A percentile compares a stretch with the other conserved stretches of the same genome.
phyloP scores from a whole-genome alignment of 2,888 invertebrate genomes.

The Mycogona germanica region DNA sequence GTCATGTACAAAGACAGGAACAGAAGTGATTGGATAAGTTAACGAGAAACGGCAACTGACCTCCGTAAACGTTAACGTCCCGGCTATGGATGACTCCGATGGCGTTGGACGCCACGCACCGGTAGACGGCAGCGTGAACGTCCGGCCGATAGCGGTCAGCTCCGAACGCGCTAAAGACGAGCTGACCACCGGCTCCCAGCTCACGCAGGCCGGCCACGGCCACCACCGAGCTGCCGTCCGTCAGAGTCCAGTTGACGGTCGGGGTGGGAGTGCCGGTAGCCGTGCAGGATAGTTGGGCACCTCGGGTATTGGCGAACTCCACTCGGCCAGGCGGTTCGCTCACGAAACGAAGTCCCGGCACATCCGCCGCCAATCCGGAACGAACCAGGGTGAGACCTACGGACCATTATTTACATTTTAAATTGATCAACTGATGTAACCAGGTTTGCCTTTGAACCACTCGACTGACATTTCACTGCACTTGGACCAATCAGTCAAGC shows the following conservation, averaged over 20 bases:
- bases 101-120: slow-evolving; percentile 3
- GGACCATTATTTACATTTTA: no score
- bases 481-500: no score
- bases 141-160: neutral
- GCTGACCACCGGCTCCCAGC: neutral
- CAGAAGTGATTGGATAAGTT: no score
- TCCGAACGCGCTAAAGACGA: neutral
- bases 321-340: slow-evolving; percentile 6
- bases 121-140: slow-evolving; percentile 5
- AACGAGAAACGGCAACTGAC: no score
- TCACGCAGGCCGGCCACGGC: slow-evolving; percentile 1
- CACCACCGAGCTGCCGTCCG: neutral
- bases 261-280: slow-evolving; percentile 2
- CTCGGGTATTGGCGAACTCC: slow-evolving; percentile 4
- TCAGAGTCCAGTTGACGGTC: neutral
- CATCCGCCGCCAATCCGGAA: no score
- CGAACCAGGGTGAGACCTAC: no score
- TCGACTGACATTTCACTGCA: no score
- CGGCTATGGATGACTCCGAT: slow-evolving; percentile 4
- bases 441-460: no score
- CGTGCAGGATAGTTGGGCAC: neutral
- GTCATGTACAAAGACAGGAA: no score
- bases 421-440: no score
- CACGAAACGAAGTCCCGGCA: no score
- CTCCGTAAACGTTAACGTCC: slow-evolving; percentile 1